Percentiles rank a stretch among this genome's conserved stretches.
Conservation (phyloP, 2,797 vertebrate genomes). For the Onychomys leucogaster region DNA sequence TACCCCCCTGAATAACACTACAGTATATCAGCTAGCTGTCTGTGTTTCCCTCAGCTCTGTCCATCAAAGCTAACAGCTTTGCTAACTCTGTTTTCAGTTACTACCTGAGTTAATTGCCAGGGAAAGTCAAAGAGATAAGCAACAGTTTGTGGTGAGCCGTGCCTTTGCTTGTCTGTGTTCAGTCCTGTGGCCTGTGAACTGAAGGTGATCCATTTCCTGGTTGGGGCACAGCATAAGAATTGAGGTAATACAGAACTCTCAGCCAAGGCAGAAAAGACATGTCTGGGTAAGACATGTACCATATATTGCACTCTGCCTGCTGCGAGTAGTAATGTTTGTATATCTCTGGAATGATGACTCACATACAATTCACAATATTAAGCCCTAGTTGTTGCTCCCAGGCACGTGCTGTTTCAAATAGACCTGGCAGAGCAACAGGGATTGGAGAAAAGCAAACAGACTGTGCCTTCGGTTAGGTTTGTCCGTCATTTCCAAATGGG, state of each 20-base stretch:
- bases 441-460: neutral
- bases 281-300: neutral
- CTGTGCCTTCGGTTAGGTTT: neutral
- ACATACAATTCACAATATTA: neutral
- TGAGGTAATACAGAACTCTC: neutral
- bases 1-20: neutral
- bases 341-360: neutral
- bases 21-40: neutral
- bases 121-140: neutral
- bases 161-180: neutral
- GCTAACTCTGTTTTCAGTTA: neutral
- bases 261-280: neutral
- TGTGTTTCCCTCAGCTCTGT: neutral
- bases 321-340: neutral
- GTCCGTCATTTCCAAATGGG: neutral
- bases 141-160: neutral
- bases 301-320: neutral
- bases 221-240: neutral
- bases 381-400: too few relatives aligned
- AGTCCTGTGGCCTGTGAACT: neutral
- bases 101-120: neutral
- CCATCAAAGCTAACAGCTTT: neutral
- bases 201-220: conserved; percentile 37
- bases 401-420: fast-evolving
- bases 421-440: neutral